Base-by-base conservation (phyloP, 1,140 invertebrate genomes). In the Pentalonia nigronervosa region DNA sequence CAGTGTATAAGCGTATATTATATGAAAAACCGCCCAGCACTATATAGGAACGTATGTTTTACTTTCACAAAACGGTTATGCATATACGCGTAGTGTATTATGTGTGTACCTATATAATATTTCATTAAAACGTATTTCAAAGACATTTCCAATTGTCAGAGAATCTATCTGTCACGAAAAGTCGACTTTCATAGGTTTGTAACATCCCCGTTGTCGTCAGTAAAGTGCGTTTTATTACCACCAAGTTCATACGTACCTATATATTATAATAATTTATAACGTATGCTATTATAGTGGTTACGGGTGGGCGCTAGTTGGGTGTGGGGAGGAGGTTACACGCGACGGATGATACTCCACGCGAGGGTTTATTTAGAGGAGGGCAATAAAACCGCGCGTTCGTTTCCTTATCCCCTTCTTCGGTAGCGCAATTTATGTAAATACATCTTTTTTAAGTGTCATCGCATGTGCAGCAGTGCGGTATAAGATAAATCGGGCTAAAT, bases 361-460 rank as follows among this genome's bases (percentile, higher is more conserved):
- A 86, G 84, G 84, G 84, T 86, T 86, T 86, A 47, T 86, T 86
- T 86, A 86, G 23, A 90, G 25, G 25, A 90, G 41, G 56, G 56
- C 20, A 90, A 56, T 90, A 90, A 90, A 41, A 50, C 47, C 20
- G n/a, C n/a, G n/a, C n/a, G 50, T 89, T 36, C 17, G 17, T 67
- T 90, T 90, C 60, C 36, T 90, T 90, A 17, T 90, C 89, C 89
- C 56, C 53, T 90, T 90, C 53, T 67, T 45, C 8, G 53, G 36
- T 25, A 60, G 87, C 36, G 7, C 56, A 90, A 90, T 90, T 60
- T 67, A 90, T 45, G 89, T 67, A 90, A 60, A 90, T 67, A 67
- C n/a, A 90, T 67, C 45, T 90, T 90, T 90, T 88, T 90, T 90
- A 90, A 90, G 89, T 90, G 89, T 90, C 89, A 67, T 90, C 89